Percentiles rank a stretch among this genome's conserved stretches.
These are phyloP conservation scores for Lacerta viridis DNA, from an alignment of 2,797 vertebrate species.

Conservation along the genomic window DNA sequence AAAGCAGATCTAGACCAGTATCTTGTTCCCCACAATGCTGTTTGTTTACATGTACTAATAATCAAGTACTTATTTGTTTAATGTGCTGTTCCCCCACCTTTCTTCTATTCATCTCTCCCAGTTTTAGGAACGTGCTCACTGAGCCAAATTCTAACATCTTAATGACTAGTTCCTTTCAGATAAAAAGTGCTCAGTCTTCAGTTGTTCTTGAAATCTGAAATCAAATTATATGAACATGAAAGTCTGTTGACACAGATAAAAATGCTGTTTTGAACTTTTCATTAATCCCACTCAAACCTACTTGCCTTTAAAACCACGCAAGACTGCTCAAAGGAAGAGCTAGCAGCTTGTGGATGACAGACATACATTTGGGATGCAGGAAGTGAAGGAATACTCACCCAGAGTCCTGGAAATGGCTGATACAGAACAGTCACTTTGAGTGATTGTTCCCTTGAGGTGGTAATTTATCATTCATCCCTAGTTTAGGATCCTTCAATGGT, in stretches of 20 bases:
- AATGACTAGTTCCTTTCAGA: not conserved
- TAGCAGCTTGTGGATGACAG: slow-evolving; percentile 79
- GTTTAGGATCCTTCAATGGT: slow-evolving; percentile 70
- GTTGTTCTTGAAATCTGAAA: slow-evolving; percentile 51
- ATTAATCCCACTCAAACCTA: slow-evolving; percentile 71
- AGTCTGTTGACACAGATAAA: slow-evolving; percentile 50
- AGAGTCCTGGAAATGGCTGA: slow-evolving; percentile 88
- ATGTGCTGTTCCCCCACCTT: slow-evolving; percentile 38
- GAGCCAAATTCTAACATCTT: not conserved
- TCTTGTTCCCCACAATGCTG: slow-evolving; percentile 23
- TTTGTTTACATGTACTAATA: slow-evolving; percentile 72
- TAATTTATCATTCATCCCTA: slow-evolving; percentile 89
- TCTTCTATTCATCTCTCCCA: slow-evolving; percentile 15
- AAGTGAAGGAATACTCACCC: slow-evolving; percentile 82
- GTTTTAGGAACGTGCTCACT: slow-evolving; percentile 5
- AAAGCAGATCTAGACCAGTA: not conserved
- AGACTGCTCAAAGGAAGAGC: slow-evolving; percentile 56
- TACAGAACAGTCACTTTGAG: slow-evolving; percentile 89
- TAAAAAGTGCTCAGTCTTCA: slow-evolving; percentile 31
- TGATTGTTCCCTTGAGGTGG: slow-evolving; percentile 87
- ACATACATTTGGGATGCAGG: slow-evolving; percentile 65
- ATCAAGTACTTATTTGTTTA: slow-evolving; percentile 43
- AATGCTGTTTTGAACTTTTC: slow-evolving; percentile 57
- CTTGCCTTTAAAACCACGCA: slow-evolving; percentile 64
- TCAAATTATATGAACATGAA: slow-evolving; percentile 58